Conservation (phyloP, 2,888 invertebrate genomes). For the Pelosia muscerda region DNA sequence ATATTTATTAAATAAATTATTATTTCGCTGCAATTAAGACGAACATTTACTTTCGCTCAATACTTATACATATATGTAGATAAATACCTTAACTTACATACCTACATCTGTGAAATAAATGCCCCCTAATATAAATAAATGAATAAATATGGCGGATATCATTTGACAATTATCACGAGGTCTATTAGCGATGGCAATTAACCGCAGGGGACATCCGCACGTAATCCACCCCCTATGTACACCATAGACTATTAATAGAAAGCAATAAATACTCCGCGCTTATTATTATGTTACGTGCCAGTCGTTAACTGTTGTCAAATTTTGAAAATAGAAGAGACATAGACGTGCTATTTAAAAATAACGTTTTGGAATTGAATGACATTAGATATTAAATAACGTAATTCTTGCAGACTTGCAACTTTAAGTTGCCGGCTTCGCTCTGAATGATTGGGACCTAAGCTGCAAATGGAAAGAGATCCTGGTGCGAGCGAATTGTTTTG, state of each 20-base stretch:
- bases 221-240: slow-evolving; percentile 51
- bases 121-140: not conserved
- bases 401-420: not conserved
- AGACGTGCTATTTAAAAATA: no score
- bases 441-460: no score
- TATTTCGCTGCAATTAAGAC: no score
- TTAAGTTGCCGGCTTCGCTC: not conserved
- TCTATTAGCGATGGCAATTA: slow-evolving; percentile 58
- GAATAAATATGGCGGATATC: not conserved
- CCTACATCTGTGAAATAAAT: not conserved
- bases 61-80: no score
- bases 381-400: no score
- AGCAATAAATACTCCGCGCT: slow-evolving; percentile 40
- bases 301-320: slow-evolving; percentile 8
- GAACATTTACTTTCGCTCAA: no score
- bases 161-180: slow-evolving; percentile 17
- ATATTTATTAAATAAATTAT: no score
- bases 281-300: slow-evolving; percentile 18
- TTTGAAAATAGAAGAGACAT: slow-evolving; percentile 23
- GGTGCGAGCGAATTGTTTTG: no score
- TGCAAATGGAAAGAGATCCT: no score
- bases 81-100: no score
- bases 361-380: not conserved
- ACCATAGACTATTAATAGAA: slow-evolving; percentile 47
- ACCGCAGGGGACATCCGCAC: slow-evolving; percentile 50